Evolutionary conservation across 2,113 vertebrate species (phyloP).

Genomic region (Gallinago jamesoni): DNA sequence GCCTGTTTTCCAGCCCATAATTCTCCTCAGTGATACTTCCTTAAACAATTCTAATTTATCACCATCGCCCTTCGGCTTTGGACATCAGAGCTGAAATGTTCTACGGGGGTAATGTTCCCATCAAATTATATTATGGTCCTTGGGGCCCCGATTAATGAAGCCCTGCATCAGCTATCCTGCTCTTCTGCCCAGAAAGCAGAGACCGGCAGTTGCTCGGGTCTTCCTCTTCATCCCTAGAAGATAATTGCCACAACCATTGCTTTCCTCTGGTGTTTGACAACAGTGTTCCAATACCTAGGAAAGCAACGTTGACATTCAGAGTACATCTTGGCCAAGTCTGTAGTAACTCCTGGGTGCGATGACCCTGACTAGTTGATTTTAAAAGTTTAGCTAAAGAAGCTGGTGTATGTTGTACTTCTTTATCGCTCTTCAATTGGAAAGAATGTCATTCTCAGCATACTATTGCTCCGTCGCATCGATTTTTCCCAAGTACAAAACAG

Average conservation of each 20-base stretch:
- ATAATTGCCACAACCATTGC: background rate
- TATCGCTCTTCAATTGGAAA: background rate
- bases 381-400: background rate
- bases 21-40: background rate
- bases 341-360: background rate
- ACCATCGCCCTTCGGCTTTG: background rate
- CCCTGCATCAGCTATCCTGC: conserved; percentile 13
- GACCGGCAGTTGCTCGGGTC: background rate
- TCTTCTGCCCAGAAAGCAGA: background rate
- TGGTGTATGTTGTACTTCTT: background rate
- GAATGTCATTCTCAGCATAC: background rate
- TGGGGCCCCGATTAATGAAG: conserved; percentile 1
- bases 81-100: background rate
- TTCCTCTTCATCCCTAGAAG: background rate
- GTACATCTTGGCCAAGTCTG: background rate
- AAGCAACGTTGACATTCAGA: background rate
- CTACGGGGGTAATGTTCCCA: background rate
- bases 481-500: background rate
- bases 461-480: background rate
- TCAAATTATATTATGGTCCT: background rate
- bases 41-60: conserved; percentile 2
- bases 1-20: background rate
- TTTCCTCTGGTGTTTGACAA: background rate
- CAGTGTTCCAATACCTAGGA: background rate
- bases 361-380: background rate